Conservation (phyloP, 2,888 invertebrate genomes). For the Yponomeuta evonymella region DNA sequence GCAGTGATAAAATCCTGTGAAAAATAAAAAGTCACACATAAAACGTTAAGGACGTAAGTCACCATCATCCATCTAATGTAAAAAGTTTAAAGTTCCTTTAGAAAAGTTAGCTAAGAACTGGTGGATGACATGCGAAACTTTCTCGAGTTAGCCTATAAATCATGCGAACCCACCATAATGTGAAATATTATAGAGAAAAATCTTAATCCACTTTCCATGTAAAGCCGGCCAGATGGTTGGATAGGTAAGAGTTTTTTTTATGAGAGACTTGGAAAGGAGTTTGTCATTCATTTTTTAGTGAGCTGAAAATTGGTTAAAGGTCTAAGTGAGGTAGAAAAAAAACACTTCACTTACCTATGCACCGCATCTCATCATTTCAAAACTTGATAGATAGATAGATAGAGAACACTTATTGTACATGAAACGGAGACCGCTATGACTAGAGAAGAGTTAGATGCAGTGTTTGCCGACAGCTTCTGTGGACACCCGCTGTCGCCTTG, state of each 20-base stretch:
- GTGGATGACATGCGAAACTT: constrained; percentile 70
- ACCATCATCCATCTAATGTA: constrained; percentile 56
- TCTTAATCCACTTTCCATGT: constrained; percentile 70
- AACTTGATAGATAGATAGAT: no score
- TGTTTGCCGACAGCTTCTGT: no score
- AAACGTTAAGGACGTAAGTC: constrained; percentile 21
- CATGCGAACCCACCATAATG: constrained; percentile 60
- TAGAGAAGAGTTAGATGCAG: no score
- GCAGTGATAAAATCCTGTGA: no score
- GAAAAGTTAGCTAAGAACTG: constrained; percentile 56
- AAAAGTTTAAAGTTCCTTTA: constrained; percentile 64
- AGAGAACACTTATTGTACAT: no score
- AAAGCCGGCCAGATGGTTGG: constrained; percentile 37
- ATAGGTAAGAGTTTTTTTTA: constrained; percentile 36
- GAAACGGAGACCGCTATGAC: no score
- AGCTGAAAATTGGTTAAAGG: no score
- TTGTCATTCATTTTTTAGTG: background rate
- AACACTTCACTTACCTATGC: no score
- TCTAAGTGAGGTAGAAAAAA: no score
- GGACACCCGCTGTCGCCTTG: no score
- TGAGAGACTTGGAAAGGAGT: background rate
- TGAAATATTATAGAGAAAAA: constrained; percentile 62
- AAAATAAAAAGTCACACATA: constrained; percentile 12
- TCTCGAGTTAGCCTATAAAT: constrained; percentile 67
- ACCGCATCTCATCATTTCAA: no score